These are phyloP conservation scores for Drosophila infuscata DNA, from an alignment of 2,888 invertebrate genomes.

Conservation along the genomic window DNA sequence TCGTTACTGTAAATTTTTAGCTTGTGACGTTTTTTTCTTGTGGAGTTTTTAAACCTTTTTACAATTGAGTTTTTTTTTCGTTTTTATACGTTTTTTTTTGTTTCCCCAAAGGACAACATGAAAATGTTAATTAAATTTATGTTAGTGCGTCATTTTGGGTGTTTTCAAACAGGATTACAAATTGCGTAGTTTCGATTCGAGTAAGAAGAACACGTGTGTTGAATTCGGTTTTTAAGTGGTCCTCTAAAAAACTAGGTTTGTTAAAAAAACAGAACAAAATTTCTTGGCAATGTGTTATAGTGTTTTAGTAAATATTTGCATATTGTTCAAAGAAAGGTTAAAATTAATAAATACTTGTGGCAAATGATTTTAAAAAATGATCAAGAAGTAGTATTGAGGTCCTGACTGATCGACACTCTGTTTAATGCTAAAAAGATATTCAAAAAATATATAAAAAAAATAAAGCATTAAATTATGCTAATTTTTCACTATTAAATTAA, in stretches of 20 bases:
- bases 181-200: slow-evolving; percentile 55
- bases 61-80: slow-evolving; percentile 41
- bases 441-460: too few relatives aligned
- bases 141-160: slow-evolving; percentile 64
- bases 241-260: neutral
- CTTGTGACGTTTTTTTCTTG: slow-evolving; percentile 29
- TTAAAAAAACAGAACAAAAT: neutral
- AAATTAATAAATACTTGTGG: neutral
- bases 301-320: slow-evolving; percentile 26
- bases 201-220: slow-evolving; percentile 30
- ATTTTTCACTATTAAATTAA: neutral
- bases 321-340: neutral
- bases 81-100: slow-evolving; percentile 40
- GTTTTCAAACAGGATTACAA: slow-evolving; percentile 31
- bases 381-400: neutral
- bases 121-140: slow-evolving; percentile 72
- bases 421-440: neutral
- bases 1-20: slow-evolving; percentile 55
- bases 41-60: slow-evolving; percentile 39
- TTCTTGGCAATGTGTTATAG: neutral
- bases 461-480: too few relatives aligned
- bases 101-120: slow-evolving; percentile 23
- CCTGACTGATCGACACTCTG: neutral
- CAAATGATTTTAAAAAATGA: neutral
- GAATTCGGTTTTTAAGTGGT: slow-evolving; percentile 3